These are phyloP conservation scores for Pachliopta kotzebuea DNA, from an alignment of 2,888 invertebrate genomes.

Conservation along the genomic window DNA sequence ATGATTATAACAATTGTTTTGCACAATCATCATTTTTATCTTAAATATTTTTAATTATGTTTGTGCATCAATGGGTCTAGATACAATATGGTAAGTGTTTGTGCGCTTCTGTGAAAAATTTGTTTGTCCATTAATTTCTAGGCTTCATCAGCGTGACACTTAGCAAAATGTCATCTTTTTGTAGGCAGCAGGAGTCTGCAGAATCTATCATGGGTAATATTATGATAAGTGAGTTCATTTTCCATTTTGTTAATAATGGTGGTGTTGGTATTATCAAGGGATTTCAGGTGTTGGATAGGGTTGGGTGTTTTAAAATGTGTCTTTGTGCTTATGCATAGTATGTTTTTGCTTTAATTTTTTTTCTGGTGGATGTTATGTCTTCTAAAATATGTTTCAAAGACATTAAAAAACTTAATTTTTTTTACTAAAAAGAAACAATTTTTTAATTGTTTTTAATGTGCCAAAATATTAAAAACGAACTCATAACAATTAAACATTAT, in stretches of 20 bases:
- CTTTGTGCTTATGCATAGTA: neutral
- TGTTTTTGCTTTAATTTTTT: neutral
- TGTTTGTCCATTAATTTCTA: conserved; percentile 48
- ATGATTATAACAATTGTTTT: conserved; percentile 35
- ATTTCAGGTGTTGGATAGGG: conserved; percentile 47
- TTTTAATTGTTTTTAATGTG: no score
- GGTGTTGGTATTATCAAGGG: conserved; percentile 52
- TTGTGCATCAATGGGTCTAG: conserved; percentile 41
- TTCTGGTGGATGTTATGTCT: neutral
- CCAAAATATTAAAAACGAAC: no score
- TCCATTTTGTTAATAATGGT: conserved; percentile 70
- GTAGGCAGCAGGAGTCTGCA: conserved; percentile 44
- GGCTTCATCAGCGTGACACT: conserved; percentile 61
- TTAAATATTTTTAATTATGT: conserved; percentile 8
- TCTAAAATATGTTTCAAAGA: neutral
- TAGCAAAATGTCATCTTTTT: conserved; percentile 58
- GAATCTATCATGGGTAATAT: conserved; percentile 55
- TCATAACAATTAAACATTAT: no score
- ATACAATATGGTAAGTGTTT: conserved; percentile 44
- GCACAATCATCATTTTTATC: conserved; percentile 32
- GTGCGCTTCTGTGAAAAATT: conserved; percentile 45
- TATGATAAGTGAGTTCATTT: conserved; percentile 70
- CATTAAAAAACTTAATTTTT: neutral
- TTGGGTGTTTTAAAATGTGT: conserved; percentile 29
- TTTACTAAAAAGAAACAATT: no score